Evolutionary conservation across 1,140 invertebrate species (phyloP), one percentile per base, ranked within the genome.

Genomic region (Trissolcus basalis): DNA sequence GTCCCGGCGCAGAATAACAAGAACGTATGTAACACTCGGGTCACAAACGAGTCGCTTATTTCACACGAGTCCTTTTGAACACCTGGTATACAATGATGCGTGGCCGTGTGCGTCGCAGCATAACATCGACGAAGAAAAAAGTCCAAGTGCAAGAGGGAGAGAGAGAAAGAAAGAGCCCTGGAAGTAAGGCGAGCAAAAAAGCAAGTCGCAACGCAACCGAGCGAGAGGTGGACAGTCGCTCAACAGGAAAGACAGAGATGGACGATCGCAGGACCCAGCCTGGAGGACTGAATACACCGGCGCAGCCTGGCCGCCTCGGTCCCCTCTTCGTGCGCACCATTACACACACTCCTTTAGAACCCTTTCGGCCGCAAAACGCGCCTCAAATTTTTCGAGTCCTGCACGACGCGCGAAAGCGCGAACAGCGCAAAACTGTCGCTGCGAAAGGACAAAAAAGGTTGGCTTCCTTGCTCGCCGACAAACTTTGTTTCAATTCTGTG

Each of bases 181-280:
- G 13, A 13, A 48, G 27, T 51, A 53, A 74, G 35, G 61, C 60
- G 71, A 61, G 71, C 63, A 76, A 78, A 82, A 82, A 59, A 35
- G 15, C n/a, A 27, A 60, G 50, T 60, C 71, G 69, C 50, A 50
- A 70, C 35, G 70, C 14, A 65, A 68, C 61, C 50, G n/a, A 27
- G 53, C 13, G 16, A 64, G 53, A 50, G 36, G 35, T 10, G 41
- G 13, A 13, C 11, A 35, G 43, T 19, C 12, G 44, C 11, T 12
- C 27, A 19, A 36, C 9, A 9, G 61, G 35, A 16, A 33, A 68
- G 19, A 51, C 15, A 61, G n/a, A 35, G 51, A 35, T 13, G 15
- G 55, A 53, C 11, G 50, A 43, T 15, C 53, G 59, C 27, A 68
- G 56, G 61, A 65, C 78, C 53, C 63, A 61, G 48, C 71, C 39